Conservation (phyloP, 2,888 invertebrate genomes). For the Ennomos fuscantarius region DNA sequence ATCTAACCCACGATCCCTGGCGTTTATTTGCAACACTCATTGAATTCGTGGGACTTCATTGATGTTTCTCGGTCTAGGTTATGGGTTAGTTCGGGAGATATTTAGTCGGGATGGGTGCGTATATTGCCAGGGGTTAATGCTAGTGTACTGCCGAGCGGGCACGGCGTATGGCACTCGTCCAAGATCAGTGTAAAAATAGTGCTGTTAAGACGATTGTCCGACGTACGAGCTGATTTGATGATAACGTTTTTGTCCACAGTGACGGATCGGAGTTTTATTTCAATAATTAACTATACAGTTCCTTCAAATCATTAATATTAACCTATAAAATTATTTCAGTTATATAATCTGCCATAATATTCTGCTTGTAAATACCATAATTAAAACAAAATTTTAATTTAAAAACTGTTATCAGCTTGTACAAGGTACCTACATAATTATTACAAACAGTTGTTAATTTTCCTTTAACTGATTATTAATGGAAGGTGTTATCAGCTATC, state of each 20-base stretch:
- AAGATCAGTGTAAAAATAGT: slow-evolving; percentile 80
- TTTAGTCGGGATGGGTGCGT: slow-evolving; percentile 69
- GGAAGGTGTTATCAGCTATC: too few species aligned
- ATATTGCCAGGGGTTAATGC: slow-evolving; percentile 85
- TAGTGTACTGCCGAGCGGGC: slow-evolving; percentile 87
- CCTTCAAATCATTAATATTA: too few species aligned
- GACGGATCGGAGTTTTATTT: slow-evolving; percentile 43
- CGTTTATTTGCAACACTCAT: slow-evolving; percentile 69
- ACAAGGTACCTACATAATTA: too few species aligned
- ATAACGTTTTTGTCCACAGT: slow-evolving; percentile 66
- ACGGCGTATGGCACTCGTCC: slow-evolving; percentile 78
- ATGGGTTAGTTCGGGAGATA: slow-evolving; percentile 56
- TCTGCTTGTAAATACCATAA: too few species aligned
- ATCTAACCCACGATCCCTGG: slow-evolving; percentile 58
- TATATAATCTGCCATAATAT: too few species aligned
- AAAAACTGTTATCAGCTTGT: too few species aligned
- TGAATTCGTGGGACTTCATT: slow-evolving; percentile 66
- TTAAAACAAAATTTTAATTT: too few species aligned
- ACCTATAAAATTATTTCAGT: too few species aligned
- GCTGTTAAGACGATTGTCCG: slow-evolving; percentile 77
- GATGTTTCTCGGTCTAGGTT: slow-evolving; percentile 63
- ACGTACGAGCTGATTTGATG: slow-evolving; percentile 62
- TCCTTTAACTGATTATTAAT: too few species aligned
- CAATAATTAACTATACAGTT: slow-evolving; percentile 6
- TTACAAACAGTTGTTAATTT: too few species aligned